phyloP scores from a whole-genome alignment of 2,113 vertebrate genomes.

The Sapayoa aenigma region DNA sequence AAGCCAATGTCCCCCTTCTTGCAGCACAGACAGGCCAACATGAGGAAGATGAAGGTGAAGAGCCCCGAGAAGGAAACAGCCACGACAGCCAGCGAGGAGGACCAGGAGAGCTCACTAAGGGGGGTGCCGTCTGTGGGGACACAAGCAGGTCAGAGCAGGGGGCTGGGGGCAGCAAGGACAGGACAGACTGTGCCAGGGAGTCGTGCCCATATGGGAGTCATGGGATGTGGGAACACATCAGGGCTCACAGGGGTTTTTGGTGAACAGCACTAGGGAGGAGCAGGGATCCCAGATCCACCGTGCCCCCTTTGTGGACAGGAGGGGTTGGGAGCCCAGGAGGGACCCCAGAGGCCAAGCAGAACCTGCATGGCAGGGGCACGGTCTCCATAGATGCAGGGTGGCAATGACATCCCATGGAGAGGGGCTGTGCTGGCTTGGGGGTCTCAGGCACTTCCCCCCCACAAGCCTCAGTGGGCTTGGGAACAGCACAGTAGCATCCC shows the following conservation, averaged over 20 bases:
- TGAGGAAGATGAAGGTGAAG: constrained; percentile 92
- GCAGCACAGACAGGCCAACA: constrained; percentile 96
- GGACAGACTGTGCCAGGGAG: background rate
- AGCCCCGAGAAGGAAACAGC: constrained; percentile 89
- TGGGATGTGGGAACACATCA: rapidly evolving
- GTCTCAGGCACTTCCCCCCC: background rate
- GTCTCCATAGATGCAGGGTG: background rate
- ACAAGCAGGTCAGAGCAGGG: background rate
- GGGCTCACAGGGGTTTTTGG: background rate
- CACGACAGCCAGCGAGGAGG: constrained; percentile 88
- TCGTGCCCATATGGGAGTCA: background rate
- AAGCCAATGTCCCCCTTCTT: constrained; percentile 91
- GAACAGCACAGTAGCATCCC: background rate
- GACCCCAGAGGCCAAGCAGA: background rate
- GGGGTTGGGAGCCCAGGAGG: background rate
- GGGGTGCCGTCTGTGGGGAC: constrained; percentile 85
- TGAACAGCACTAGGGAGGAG: background rate
- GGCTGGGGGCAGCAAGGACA: rapidly evolving
- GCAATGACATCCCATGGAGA: background rate
- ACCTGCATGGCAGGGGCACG: rapidly evolving
- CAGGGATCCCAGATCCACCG: background rate
- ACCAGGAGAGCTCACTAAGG: constrained; percentile 89
- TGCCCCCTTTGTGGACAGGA: background rate
- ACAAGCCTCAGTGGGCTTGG: too few relatives aligned
- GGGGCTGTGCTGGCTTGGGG: background rate